Evolutionary conservation across 2,113 vertebrate genomes (phyloP).

Genomic region (Notiomystis cincta): DNA sequence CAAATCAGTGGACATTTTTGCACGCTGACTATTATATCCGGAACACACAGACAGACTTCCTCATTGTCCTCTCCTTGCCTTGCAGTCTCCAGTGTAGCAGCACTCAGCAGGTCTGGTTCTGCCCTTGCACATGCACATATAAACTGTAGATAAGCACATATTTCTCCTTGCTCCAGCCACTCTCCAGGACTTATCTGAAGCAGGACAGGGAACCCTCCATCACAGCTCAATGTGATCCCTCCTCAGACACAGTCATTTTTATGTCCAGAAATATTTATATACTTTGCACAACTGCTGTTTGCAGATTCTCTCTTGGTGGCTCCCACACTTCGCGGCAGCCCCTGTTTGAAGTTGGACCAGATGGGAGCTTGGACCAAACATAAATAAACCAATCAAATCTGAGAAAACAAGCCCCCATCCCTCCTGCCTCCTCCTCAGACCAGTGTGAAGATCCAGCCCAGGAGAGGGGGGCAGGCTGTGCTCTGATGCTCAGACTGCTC

Average conservation of each 20-base stretch:
- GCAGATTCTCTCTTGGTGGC: slow-evolving; percentile 67
- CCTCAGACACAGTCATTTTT: slow-evolving; percentile 34
- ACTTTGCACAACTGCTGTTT: slow-evolving; percentile 53
- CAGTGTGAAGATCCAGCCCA: not conserved
- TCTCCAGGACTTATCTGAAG: slow-evolving; percentile 27
- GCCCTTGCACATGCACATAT: slow-evolving; percentile 10
- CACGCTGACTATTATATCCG: not conserved
- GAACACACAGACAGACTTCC: not conserved
- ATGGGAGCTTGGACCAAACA: slow-evolving; percentile 71
- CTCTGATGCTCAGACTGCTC: slow-evolving; percentile 48
- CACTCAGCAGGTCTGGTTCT: slow-evolving; percentile 36
- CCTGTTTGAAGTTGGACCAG: slow-evolving; percentile 76
- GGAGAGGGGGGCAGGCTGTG: slow-evolving; percentile 31
- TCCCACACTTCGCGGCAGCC: slow-evolving; percentile 29
- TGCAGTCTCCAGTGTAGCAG: not conserved
- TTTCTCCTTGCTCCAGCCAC: not conserved
- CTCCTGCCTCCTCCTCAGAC: slow-evolving; percentile 66
- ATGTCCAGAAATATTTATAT: slow-evolving; percentile 65
- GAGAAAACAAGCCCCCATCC: slow-evolving; percentile 81
- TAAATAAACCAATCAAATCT: slow-evolving; percentile 88
- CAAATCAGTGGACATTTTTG: not conserved
- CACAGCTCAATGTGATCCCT: not conserved
- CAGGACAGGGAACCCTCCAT: not conserved
- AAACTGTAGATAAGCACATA: not conserved
- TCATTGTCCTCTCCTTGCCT: not conserved